Evolutionary conservation across 1,140 invertebrate species (phyloP), one percentile per base, ranked within the genome.

Genomic region (Cydia fagiglandana): DNA sequence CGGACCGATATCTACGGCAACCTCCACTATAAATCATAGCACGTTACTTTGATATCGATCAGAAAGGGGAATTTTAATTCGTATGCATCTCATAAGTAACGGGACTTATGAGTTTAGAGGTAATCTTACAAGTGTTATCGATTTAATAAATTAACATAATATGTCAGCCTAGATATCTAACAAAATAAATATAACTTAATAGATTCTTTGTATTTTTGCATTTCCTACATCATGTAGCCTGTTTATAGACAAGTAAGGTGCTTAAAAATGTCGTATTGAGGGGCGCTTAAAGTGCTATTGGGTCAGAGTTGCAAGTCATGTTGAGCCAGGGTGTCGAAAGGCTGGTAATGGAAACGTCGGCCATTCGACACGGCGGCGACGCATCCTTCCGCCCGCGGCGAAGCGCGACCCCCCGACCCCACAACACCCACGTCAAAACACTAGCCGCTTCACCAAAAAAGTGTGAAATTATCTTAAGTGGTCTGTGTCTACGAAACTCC

Each of bases 401-500:
- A 81, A 83, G 78, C 81, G 78, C 80, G 77, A 78, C 76, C 74
- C 73, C 79, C 73, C 73, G 45, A 74, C 77, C 66, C 24, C 50
- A 30, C 79, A 85, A 84, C 84, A 80, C 78, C 79, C 74, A 84
- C 81, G 82, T 85, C 84, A 83, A 84, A 88, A 87, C 85, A 88
- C 85, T 88, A 86, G 80, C 78, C 78, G 78, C 74, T 74, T 73
- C 56, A 53, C 83, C 79, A 86, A 89, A 89, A 89, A 87, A 87
- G 87, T 90, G 87, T 90, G 84, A 91, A 90, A 91, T 91, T 91
- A 90, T 85, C 84, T 88, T 89, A 92, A 92, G 86, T 91, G 85
- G 84, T 75, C 84, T 84, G 81, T 89, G 78, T 89, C 83, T 84
- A 87, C 79, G 82, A 85, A 86, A 87, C 83, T 86, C 86, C 83